Evolutionary conservation across 2,113 vertebrate genomes (phyloP), one percentile per base, ranked within the genome.

Genomic region (Tyto alba): DNA sequence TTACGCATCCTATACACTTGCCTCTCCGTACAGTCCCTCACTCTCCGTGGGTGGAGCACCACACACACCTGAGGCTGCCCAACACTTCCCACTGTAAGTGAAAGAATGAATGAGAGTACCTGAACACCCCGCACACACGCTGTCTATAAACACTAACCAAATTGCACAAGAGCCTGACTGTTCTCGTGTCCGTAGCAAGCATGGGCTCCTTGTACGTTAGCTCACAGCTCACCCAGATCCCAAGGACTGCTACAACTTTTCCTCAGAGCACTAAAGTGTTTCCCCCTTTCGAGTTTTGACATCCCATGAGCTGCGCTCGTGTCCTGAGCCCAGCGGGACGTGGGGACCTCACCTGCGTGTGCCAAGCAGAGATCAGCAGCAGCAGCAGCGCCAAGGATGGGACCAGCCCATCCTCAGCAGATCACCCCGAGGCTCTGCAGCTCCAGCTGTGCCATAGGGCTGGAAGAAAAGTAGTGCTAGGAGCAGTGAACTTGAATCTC

Each of bases 341-440:
- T 1, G 1, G 32, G 34, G 48, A 48, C 17, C 59, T 25, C 16
- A 9, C 7, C 27, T 72, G 45, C 2, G 0, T 4, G 16, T 34
- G n/a, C 9, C 26, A 10, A 26, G 18, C 45, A 89, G 50, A 38
- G 29, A 10, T 45, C 13, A 47, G 25, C 23, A 48, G 47, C 25
- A 67, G 29, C 9, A 88, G 30, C 20, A 29, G 26, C 9, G 30
- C 18, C 59, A 78, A 38, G 60, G 73, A 34, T 3, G 40, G 36
- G 47, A 18, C 26, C 41, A 14, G 85, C 29, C 56, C 50, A 4
- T 11, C 19, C 72, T n/a, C 78, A 22, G 52, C 43, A 83, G 30
- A 36, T 11, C 50, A 36, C 17, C 19, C 13, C 4, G 5, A 40
- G 15, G 4, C 38, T 48, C 76, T n/a, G 68, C 88, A 82, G 48